A percentile compares a stretch with the other conserved stretches of the same genome.
Conservation (phyloP, 2,888 invertebrate genomes). For the Papilio gigon region DNA sequence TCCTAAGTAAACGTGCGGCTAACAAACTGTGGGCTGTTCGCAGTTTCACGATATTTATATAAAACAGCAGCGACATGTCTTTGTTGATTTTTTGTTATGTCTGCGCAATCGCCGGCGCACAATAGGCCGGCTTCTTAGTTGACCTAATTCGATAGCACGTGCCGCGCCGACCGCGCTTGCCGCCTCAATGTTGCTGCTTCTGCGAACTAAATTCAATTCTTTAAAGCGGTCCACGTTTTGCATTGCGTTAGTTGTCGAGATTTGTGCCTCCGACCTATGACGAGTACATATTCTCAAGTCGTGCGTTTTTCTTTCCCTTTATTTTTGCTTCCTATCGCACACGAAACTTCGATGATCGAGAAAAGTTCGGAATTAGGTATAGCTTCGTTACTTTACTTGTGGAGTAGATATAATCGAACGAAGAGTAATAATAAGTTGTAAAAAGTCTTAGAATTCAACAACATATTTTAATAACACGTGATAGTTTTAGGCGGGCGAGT, state of each 20-base stretch:
- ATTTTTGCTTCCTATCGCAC: too few relatives aligned
- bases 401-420: too few relatives aligned
- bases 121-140: constrained; percentile 12
- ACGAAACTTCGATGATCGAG: too few relatives aligned
- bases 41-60: constrained; percentile 11
- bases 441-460: too few relatives aligned
- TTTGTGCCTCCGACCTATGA: neutral
- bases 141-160: constrained; percentile 19
- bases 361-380: too few relatives aligned
- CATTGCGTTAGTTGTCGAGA: neutral
- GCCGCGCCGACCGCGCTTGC: constrained; percentile 6
- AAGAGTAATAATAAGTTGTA: too few relatives aligned
- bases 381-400: too few relatives aligned
- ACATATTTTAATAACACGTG: neutral
- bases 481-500: neutral
- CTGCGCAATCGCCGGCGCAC: constrained; percentile 13
- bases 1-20: constrained; percentile 10
- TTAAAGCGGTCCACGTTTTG: constrained; percentile 17
- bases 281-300: too few relatives aligned
- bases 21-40: neutral
- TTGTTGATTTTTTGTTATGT: constrained; percentile 14
- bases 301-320: too few relatives aligned
- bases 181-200: neutral
- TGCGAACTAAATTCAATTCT: constrained; percentile 1
- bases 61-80: constrained; percentile 15